phyloP scores from a whole-genome alignment of 2,888 invertebrate genomes.

The Junonia oenone region DNA sequence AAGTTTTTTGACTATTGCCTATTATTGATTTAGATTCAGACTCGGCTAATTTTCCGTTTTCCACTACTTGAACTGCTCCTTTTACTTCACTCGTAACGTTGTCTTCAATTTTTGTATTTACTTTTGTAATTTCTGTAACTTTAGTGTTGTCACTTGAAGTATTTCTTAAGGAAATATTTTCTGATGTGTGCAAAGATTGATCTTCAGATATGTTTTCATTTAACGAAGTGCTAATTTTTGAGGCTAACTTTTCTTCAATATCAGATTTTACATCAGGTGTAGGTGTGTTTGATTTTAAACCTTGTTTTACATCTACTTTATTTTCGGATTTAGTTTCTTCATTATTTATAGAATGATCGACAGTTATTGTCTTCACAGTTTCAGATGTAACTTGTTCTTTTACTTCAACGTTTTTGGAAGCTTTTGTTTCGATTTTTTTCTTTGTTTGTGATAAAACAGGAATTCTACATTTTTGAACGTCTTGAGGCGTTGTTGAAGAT shows the following conservation, averaged over 20 bases:
- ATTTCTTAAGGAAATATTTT: background rate
- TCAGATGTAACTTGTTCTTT: background rate
- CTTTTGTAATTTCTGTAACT: background rate
- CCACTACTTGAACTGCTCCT: too few species aligned
- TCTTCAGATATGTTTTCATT: background rate
- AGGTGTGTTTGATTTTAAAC: background rate
- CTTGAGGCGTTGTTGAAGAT: background rate
- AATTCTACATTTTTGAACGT: conserved; percentile 6
- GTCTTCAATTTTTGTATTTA: background rate
- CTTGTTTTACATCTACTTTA: background rate
- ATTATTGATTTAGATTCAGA: background rate
- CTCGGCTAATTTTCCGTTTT: too few species aligned
- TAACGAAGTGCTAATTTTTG: background rate
- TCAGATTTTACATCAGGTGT: background rate
- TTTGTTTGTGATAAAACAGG: background rate
- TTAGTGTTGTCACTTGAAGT: background rate
- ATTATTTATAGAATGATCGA: background rate
- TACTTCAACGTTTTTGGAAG: background rate
- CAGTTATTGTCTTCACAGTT: background rate
- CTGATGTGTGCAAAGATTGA: background rate
- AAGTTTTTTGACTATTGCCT: background rate
- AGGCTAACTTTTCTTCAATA: background rate
- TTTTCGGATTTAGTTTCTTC: background rate
- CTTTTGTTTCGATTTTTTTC: background rate
- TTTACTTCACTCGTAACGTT: too few species aligned